Conservation (phyloP, 2,888 invertebrate species). For the Schizotus pectinicornis region DNA sequence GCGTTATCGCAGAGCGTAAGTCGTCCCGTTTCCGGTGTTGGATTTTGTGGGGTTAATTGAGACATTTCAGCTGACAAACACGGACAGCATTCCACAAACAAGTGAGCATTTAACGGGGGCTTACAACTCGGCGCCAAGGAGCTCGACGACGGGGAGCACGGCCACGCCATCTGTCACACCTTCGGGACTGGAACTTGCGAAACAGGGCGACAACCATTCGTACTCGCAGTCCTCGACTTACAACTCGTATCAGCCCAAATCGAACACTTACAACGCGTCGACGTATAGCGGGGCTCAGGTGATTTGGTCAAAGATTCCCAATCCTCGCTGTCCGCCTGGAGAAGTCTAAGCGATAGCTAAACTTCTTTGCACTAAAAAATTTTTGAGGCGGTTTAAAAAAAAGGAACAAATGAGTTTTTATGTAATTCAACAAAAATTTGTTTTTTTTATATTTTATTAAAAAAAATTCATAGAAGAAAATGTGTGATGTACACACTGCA, state of each 20-base stretch:
- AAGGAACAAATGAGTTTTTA: no score
- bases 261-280: conserved; percentile 49
- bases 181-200: conserved; percentile 47
- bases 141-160: conserved; percentile 54
- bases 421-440: no score
- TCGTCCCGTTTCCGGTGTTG: conserved; percentile 26
- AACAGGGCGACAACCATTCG: conserved; percentile 54
- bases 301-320: conserved; percentile 17
- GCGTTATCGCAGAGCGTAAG: conserved; percentile 56
- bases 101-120: conserved; percentile 53
- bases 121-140: conserved; percentile 55
- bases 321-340: not conserved
- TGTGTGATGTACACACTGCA: no score
- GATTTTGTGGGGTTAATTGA: no score
- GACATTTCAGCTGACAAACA: conserved; percentile 51
- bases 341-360: not conserved
- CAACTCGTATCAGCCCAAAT: conserved; percentile 55
- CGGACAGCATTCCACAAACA: conserved; percentile 57
- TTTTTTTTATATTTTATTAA: no score
- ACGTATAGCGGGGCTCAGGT: conserved; percentile 53
- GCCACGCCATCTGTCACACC: conserved; percentile 41
- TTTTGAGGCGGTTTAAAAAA: no score
- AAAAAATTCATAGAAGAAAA: no score
- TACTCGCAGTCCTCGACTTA: conserved; percentile 59
- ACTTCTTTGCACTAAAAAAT: conserved; percentile 2